phyloP scores from a whole-genome alignment of 2,797 vertebrate species.

The Antrozous pallidus region DNA sequence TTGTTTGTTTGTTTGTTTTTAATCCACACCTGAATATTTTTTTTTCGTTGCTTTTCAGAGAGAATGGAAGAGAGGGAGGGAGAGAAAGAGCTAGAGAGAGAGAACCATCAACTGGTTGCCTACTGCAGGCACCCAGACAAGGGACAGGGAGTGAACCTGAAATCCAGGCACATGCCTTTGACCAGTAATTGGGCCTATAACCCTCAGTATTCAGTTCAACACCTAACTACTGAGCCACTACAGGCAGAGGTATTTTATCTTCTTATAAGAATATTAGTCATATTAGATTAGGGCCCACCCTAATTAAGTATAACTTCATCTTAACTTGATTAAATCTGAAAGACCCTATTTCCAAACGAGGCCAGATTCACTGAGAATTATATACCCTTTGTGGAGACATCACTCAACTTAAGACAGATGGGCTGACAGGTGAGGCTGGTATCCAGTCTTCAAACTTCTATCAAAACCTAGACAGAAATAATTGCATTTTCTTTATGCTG shows the following conservation, averaged over 20 bases:
- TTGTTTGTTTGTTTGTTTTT: too few relatives aligned
- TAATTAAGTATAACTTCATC: background rate
- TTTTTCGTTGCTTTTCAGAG: too few relatives aligned
- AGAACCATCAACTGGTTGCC: too few relatives aligned
- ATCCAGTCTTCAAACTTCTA: background rate
- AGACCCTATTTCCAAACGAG: background rate
- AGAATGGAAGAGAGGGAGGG: too few relatives aligned
- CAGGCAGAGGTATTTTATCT: background rate
- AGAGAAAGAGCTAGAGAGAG: too few relatives aligned
- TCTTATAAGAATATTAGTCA: background rate
- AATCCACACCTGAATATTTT: too few relatives aligned
- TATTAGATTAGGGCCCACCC: background rate
- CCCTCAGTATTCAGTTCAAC: too few relatives aligned
- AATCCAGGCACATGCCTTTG: too few relatives aligned
- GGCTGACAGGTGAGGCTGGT: background rate
- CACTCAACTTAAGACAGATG: background rate
- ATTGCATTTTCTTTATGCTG: background rate
- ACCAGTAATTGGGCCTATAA: too few relatives aligned
- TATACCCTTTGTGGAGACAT: background rate
- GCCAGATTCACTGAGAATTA: background rate
- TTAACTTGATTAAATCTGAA: background rate
- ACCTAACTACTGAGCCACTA: too few relatives aligned
- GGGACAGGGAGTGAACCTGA: too few relatives aligned
- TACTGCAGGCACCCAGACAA: too few relatives aligned
- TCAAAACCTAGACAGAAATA: background rate